Percentiles rank a stretch among this genome's conserved stretches.
These are phyloP conservation scores for Acrocephalus kingi DNA, from an alignment of 2,113 vertebrate genomes.

Conservation along the genomic window DNA sequence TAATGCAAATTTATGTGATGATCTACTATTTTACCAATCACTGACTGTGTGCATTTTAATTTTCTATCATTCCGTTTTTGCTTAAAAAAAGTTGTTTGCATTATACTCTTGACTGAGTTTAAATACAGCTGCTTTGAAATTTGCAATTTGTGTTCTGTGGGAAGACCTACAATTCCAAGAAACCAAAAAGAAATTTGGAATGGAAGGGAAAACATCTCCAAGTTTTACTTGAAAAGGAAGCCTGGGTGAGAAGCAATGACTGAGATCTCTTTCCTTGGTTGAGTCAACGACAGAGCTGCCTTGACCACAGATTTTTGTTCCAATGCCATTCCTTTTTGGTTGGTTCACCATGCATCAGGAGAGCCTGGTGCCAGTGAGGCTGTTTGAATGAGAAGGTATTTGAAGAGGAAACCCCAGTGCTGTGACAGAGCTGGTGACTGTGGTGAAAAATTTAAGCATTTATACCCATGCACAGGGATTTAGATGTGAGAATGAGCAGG, in stretches of 20 bases:
- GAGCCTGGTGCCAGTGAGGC: neutral
- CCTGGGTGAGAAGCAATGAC: neutral
- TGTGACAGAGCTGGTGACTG: neutral
- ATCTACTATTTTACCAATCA: conserved; percentile 59
- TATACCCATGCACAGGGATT: neutral
- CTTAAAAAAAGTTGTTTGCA: conserved; percentile 32
- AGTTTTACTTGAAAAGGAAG: neutral
- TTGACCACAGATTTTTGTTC: neutral
- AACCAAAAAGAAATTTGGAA: neutral
- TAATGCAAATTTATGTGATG: conserved; percentile 61
- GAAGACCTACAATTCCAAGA: neutral
- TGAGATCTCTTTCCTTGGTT: neutral
- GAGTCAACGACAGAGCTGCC: neutral
- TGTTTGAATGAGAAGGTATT: neutral
- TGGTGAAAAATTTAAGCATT: neutral
- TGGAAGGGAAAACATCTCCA: neutral
- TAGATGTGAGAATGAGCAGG: neutral
- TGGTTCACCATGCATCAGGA: neutral
- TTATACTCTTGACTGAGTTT: conserved; percentile 3
- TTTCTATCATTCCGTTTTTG: neutral
- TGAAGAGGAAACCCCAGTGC: neutral
- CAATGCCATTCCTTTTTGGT: neutral
- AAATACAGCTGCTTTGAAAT: conserved; percentile 58
- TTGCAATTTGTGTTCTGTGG: conserved; percentile 2
- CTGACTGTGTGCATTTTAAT: conserved; percentile 23